A percentile compares a stretch with the other conserved stretches of the same genome.
These are phyloP conservation scores for Ectemnius continuus DNA, from an alignment of 2,888 invertebrate genomes.

Conservation along the genomic window DNA sequence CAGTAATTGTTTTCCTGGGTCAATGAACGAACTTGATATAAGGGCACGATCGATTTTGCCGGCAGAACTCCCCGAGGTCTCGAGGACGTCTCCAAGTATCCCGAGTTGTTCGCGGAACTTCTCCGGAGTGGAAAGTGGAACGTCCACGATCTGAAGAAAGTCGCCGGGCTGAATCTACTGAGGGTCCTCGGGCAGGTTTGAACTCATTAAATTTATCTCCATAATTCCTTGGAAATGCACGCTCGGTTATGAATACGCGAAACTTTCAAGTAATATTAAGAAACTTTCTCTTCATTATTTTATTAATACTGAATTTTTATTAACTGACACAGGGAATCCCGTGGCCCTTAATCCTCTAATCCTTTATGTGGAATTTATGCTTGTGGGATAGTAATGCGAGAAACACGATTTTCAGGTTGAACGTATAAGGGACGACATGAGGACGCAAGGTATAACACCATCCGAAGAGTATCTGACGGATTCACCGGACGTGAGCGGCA, in stretches of 20 bases:
- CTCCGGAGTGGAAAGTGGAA: slow-evolving; percentile 83
- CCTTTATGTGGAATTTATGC: neutral
- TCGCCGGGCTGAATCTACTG: slow-evolving; percentile 83
- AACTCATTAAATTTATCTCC: slow-evolving; percentile 17
- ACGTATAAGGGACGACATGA: slow-evolving; percentile 83
- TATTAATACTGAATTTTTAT: no score
- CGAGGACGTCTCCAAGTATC: slow-evolving; percentile 86
- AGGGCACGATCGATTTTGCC: slow-evolving; percentile 34
- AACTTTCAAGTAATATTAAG: no score
- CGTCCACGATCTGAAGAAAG: slow-evolving; percentile 82
- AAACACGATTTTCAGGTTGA: slow-evolving; percentile 68
- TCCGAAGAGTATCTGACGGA: slow-evolving; percentile 81
- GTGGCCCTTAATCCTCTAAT: no score
- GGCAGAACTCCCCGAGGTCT: slow-evolving; percentile 89
- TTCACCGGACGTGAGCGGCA: slow-evolving; percentile 81
- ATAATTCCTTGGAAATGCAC: no score
- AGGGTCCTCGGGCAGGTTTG: slow-evolving; percentile 80
- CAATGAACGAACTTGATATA: slow-evolving; percentile 11
- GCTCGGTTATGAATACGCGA: no score
- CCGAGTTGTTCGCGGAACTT: slow-evolving; percentile 84
- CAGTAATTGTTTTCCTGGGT: neutral
- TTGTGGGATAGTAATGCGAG: neutral
- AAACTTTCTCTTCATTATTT: no score
- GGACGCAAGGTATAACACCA: slow-evolving; percentile 82
- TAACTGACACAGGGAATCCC: no score